phyloP scores from a whole-genome alignment of 2,113 vertebrate species.

The Tretioscincus oriximinensis region DNA sequence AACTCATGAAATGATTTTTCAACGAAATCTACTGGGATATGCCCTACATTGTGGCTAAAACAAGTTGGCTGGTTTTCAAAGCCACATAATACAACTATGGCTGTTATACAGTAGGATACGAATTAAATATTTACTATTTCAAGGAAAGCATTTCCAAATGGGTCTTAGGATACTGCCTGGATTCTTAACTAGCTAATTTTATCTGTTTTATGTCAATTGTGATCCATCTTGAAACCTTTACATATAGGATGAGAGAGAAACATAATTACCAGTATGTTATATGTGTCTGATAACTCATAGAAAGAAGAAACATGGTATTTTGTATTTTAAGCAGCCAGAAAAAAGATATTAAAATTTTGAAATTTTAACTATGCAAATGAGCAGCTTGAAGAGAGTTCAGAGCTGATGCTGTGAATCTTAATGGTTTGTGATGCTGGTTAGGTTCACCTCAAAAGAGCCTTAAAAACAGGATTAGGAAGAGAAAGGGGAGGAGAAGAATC shows the following conservation, averaged over 20 bases:
- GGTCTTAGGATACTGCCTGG: neutral
- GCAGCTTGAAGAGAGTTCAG: too few species aligned
- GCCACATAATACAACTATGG: neutral
- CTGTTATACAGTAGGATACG: neutral
- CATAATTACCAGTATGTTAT: neutral
- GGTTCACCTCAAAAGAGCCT: too few species aligned
- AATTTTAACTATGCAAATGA: too few species aligned
- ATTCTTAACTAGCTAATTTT: neutral
- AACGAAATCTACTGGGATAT: constrained; percentile 26
- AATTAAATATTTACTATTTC: neutral
- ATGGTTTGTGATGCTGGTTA: too few species aligned
- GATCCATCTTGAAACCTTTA: too few species aligned
- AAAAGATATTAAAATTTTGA: neutral
- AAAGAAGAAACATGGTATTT: neutral
- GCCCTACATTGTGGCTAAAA: constrained; percentile 19
- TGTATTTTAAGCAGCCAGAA: neutral
- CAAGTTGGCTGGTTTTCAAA: neutral
- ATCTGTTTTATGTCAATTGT: too few species aligned
- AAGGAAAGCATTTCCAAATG: neutral
- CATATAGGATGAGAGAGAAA: too few species aligned
- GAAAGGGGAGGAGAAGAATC: too few species aligned
- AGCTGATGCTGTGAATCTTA: too few species aligned
- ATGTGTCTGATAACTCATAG: neutral
- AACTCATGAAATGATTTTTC: neutral
- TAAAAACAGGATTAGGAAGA: too few species aligned